phyloP scores from a whole-genome alignment of 1,140 invertebrate species.

The Drosophila sucinea region DNA sequence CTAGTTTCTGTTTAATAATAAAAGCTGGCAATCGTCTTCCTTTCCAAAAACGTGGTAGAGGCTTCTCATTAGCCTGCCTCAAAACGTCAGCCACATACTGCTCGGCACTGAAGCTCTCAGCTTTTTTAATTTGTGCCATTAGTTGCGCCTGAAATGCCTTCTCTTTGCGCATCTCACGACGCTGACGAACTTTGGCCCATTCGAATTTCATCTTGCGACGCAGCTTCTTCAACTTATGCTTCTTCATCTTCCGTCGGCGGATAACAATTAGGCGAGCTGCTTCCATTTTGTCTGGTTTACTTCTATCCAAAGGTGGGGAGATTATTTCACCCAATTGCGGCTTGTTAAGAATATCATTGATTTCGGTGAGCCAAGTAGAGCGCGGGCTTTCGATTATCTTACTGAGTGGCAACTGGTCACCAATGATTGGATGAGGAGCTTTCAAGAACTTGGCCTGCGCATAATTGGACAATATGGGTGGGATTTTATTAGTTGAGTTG shows the following conservation, averaged over 20 bases:
- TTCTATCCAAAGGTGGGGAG: constrained; percentile 51
- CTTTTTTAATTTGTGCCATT: constrained; percentile 87
- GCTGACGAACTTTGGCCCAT: constrained; percentile 88
- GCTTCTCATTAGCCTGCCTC: constrained; percentile 86
- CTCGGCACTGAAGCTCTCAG: constrained; percentile 90
- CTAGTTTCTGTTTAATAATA: constrained; percentile 85
- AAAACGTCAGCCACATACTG: constrained; percentile 88
- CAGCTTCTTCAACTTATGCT: constrained; percentile 91
- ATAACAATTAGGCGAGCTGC: constrained; percentile 90
- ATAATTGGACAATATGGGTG: constrained; percentile 82
- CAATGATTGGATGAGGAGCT: constrained; percentile 49
- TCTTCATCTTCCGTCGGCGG: constrained; percentile 92
- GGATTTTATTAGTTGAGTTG: constrained; percentile 55
- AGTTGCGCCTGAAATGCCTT: constrained; percentile 89
- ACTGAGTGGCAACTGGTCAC: constrained; percentile 45
- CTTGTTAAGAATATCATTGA: constrained; percentile 64
- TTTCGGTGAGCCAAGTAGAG: constrained; percentile 63
- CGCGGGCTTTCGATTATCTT: constrained; percentile 72
- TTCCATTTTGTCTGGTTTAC: constrained; percentile 85
- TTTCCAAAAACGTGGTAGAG: constrained; percentile 86
- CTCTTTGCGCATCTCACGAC: constrained; percentile 88
- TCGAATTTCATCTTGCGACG: constrained; percentile 90
- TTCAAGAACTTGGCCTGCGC: constrained; percentile 67
- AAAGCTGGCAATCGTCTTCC: constrained; percentile 87
- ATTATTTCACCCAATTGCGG: constrained; percentile 61